phyloP scores from a whole-genome alignment of 1,140 invertebrate genomes.

The Brachionus rubens region DNA sequence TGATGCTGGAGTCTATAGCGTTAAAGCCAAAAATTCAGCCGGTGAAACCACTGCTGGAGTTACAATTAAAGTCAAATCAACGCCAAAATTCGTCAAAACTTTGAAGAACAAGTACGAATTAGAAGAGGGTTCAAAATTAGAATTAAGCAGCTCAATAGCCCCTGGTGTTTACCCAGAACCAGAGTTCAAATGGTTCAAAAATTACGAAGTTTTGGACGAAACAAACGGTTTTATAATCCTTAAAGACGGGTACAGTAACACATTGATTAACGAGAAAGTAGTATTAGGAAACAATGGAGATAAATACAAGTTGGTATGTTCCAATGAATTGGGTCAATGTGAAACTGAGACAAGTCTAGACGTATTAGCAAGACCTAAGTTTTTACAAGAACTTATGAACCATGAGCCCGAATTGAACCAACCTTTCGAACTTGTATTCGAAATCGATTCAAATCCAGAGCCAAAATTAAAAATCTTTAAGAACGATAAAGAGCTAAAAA shows the following conservation, averaged over 20 bases:
- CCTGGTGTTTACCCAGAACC: constrained; percentile 44
- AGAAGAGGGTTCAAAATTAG: constrained; percentile 20
- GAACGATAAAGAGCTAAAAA: constrained; percentile 30
- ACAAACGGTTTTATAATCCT: background rate
- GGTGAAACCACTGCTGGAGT: background rate
- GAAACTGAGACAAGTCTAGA: constrained; percentile 13
- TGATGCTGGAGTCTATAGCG: constrained; percentile 39
- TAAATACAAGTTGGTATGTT: constrained; percentile 14
- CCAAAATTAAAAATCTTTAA: constrained; percentile 39
- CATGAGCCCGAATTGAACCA: constrained; percentile 7
- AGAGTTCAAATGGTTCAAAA: constrained; percentile 36
- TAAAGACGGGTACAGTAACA: background rate
- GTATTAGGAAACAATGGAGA: background rate
- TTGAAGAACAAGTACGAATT: constrained; percentile 25
- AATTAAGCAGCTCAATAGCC: background rate
- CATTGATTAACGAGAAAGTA: constrained; percentile 13
- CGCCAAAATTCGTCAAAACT: constrained; percentile 18
- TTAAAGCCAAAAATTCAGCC: background rate
- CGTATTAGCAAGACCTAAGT: constrained; percentile 18
- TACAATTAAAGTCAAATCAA: constrained; percentile 25
- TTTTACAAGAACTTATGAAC: background rate
- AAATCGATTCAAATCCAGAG: constrained; percentile 21
- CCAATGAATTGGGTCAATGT: constrained; percentile 28
- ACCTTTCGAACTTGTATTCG: constrained; percentile 6
- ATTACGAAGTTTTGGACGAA: constrained; percentile 12